Evolutionary conservation across 2,797 vertebrate species (phyloP), one percentile per base, ranked within the genome.

Genomic region (Microchirus variegatus): DNA sequence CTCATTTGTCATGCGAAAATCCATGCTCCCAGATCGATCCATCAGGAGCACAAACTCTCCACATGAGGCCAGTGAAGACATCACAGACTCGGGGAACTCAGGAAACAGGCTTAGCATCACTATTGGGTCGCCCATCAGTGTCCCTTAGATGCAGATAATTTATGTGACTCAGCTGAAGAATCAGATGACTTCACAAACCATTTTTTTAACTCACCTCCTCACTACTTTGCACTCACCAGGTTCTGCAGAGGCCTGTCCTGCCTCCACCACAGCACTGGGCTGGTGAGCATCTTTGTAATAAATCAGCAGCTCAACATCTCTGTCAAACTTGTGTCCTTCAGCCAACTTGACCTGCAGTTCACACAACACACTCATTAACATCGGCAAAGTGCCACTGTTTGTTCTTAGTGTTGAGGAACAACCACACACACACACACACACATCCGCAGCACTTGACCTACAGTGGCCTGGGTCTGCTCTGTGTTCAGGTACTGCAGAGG

Each of bases 21-120:
- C 42, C 94, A 96, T 96, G 72, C 95, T 96, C 48, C 87, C 92
- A 19, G 95, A 96, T 67, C 91, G 75, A 83, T 96, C 95, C 76
- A 95, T 41, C n/a, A 96, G 63, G 61, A 96, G 94, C 35, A 97
- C 66, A 76, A 96, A 96, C 81, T 97, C 95, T 59, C 94, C 93
- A 65, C 64, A 61, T 0, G 75, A 62, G 3, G 40, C 13, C 5
- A 82, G 5, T n/a, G 83, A 84, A 37, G 90, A 87, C 67, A 71
- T 78, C 36, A 88, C 57, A 43, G 63, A 36, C 59, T 89, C 56
- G 7, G 93, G 91, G 64, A 96, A 91, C 51, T 86, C 84, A 16
- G 95, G 96, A 70, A 93, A 96, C 68, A 96, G 78, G 56, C 91
- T 95, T 68, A 96, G 63, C 95, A 97, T 95, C 35, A 93, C 89